Base-by-base conservation (phyloP, 2,888 invertebrate genomes). In the Tachystola acroxantha region DNA sequence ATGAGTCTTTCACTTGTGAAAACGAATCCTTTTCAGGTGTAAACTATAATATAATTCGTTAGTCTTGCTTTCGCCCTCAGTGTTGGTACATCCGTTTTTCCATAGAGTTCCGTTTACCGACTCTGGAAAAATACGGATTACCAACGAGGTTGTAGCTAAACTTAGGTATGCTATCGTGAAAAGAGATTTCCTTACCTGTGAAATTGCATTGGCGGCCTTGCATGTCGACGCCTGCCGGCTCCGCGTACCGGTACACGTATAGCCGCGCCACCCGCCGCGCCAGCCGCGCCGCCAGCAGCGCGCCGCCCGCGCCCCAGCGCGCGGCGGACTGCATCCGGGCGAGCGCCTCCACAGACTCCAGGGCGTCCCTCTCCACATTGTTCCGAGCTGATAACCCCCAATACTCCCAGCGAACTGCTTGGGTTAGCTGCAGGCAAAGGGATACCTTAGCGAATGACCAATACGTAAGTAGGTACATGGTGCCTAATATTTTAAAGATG, bases 321-420 rank as follows among this genome's bases (percentile, higher is more conserved):
- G 89, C 85, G 38, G 91, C 89, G 11, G 89, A 88, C 59, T 91
- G 89, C 47, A 91, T 80, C 52, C 84, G 69, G 42, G 85, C 85
- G 22, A 90, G 50, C 24, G 77, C 76, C 43, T 89, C 85, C 9
- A 88, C 53, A 6, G 87, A 62, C 28, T 69, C 57, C 26, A 71
- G 48, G 10, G 71, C 60, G 40, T 84, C 78, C 11, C 67, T 73
- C 16, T 73, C 66, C 30, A 32, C 46, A 9, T 45, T 41, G 37
- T 49, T 57, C 16, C 43, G 50, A 12, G 51, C 40, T 38, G 64
- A 66, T 3, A 69, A 53, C 25, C 75, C 77, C 55, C 88, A 76
- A 53, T 89, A 91, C 57, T 89, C 88, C 90, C 91, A 91, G 43
- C 78, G 82, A 14, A 91, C 70, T 13, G 89, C 75, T 49, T 89